Evolutionary conservation across 2,888 invertebrate genomes (phyloP), one percentile per base, ranked within the genome.

Genomic region (Listrodromus nycthemerus): DNA sequence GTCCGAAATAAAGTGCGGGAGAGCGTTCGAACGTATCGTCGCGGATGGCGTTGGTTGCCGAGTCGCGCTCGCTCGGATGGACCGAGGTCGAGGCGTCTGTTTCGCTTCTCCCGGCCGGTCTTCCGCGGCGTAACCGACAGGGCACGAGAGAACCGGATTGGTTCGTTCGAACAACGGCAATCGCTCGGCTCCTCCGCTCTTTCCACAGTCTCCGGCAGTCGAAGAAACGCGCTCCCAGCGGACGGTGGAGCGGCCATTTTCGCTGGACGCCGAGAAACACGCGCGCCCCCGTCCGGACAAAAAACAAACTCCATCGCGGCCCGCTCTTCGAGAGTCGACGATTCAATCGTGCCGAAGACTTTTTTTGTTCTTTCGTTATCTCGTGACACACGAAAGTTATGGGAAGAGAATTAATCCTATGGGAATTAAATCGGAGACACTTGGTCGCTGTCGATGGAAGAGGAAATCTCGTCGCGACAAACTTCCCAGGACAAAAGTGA

Each of bases 141-240:
- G 58, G 58, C 10, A 52, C 52, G 55, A 70, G 19, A 48, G 45
- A 82, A 82, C 82, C 82, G 76, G 82, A 77, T 82, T 77, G 82
- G 77, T 77, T 61, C 76, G 73, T 82, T 82, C 82, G 82, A 77
- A 82, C 82, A 82, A 50, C 37, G 48, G 61, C 30, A n/a, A 21
- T n/a, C 48, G 27, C 30, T 33, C 69, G 61, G 45, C 2, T 41
- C 77, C 67, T 48, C 1, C 21, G 50, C 71, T 52, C 70, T 69
- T 55, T 73, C 37, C 67, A 33, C 61, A 19, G 24, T 69, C 55
- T 50, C 50, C 55, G 10, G n/a, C 83, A 86, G 85, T 86, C 24
- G 70, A 82, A 81, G 48, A 74, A 61, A 74, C 69, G 85, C 83
- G 81, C 79, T 84, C 76, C 48, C 63, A 61, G 81, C 67, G 74